Base-by-base conservation (phyloP, 2,888 invertebrate species). In the Augiades crinisus region DNA sequence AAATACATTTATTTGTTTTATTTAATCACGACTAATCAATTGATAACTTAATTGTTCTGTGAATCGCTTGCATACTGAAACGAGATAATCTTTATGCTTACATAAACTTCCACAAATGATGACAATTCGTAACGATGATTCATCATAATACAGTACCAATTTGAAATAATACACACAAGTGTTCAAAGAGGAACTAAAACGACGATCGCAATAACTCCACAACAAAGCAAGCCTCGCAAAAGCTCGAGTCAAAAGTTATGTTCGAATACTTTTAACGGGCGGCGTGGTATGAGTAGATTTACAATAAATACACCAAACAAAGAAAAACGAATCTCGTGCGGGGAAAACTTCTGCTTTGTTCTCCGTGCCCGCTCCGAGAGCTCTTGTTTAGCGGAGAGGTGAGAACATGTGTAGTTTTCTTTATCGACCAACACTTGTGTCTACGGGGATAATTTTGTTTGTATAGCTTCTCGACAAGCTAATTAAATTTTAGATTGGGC, bases 251-350 rank as follows among this genome's bases (percentile, higher is more conserved):
- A 78, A 79, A 86, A 87, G 85, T 88, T 87, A 88, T 88, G 85
- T 83, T 68, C 81, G 72, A 85, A 87, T 86, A 88, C 88, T 87
- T 85, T 75, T 80, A 81, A 78, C 81, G 67, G 67, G 67, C 67
- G 70, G 71, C 60, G 61, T 74, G 81, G 83, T 86, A 87, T 87
- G 88, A 89, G 88, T 86, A 85, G 83, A 86, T 88, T 86, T 86
- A 88, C 88, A 87, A 89, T 89, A 87, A 87, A 89, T 88, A 89
- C 85, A 83, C 82, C 80, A 84, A 88, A 88, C 88, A 89, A 88
- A 87, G 87, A 84, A 87, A 87, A 86, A 85, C 82, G 85, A 86
- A 86, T 86, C 84, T 81, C 78, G 80, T 86, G 87, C 76, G 87
- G 86, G 75, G 76, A 81, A 81, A 89, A 87, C 75, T 89, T 88